Base-by-base conservation (phyloP, 92 coral and sea anemone genomes). In the Ricordea florida region DNA sequence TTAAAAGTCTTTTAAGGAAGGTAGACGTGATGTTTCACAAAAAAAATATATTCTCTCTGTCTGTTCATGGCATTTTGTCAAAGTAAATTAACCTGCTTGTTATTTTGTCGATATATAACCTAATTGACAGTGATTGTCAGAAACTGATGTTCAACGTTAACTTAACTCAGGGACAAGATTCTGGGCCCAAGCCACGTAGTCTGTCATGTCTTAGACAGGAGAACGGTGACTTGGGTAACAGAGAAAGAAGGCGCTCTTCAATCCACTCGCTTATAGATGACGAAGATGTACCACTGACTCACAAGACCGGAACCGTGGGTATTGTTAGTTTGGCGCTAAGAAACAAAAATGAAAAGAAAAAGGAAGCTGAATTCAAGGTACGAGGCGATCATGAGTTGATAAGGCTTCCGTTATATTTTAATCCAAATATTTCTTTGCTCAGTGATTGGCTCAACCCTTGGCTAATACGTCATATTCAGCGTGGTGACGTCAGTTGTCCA, bases 221-320 rank as follows among this genome's bases (percentile, higher is more conserved):
- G 15, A 84, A 81, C 64, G 78, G 71, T 53, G 82, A 66, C 30
- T 50, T 57, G 4, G 74, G 49, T 27, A 20, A 37, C 47, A 65
- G 87, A 25, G 91, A 62, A 4, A 76, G 93, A 57, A 86, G 97
- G 30, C 89, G 97, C 22, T 91, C 93, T 4, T 63, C 86, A 15
- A 77, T 78, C 4, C 85, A 73, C 29, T 73, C 84, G 2, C 51
- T 78, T 10, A 14, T 66, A 7, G 90, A 87, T 36, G 90, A 85
- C 10, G 90, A 85, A 15, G 86, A 82, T 10, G 89, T 80, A 17
- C 93, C 93, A 36, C 87, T 91, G 80, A 91, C 87, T n/a, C 97
- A 91, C 35, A 91, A 91, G 62, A 91, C 97, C 1, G 97, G 93
- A 36, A 91, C 97, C 5, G 97, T 91, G 15, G 97, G 97, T 1